phyloP scores from a whole-genome alignment of 2,797 vertebrate species.

The Neosalanx taihuensis region DNA sequence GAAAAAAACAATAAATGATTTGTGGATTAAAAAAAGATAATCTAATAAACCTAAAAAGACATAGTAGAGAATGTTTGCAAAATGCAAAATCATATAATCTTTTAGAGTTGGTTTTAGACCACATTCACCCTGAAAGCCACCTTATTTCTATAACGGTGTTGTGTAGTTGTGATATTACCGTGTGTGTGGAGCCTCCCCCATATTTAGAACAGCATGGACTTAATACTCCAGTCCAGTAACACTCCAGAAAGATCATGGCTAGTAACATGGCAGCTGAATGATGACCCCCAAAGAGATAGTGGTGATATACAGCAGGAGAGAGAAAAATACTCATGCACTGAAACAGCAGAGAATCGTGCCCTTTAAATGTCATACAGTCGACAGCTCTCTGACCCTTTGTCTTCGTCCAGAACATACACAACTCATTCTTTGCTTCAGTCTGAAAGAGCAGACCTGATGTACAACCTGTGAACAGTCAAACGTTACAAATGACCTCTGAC shows the following conservation, averaged over 20 bases:
- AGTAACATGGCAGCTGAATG: no score
- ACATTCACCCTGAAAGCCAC: background rate
- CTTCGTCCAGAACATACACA: background rate
- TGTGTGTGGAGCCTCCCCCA: background rate
- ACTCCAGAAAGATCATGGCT: no score
- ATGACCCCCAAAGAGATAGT: background rate
- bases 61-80: background rate
- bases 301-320: background rate
- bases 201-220: background rate
- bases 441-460: no score
- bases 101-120: background rate
- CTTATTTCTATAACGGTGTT: background rate
- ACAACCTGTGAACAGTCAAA: background rate
- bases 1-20: slow-evolving; percentile 44
- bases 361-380: background rate
- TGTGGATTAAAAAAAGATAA: slow-evolving; percentile 40
- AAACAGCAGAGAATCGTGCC: background rate
- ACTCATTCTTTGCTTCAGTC: no score
- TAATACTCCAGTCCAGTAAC: background rate
- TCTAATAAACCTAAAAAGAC: background rate
- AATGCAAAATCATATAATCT: background rate
- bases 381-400: background rate
- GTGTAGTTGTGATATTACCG: background rate
- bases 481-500: background rate
- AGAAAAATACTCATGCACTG: background rate